Percentiles rank a stretch among this genome's conserved stretches.
Conservation (phyloP, 2,113 vertebrate species). For the Tricholaema leucomelas region DNA sequence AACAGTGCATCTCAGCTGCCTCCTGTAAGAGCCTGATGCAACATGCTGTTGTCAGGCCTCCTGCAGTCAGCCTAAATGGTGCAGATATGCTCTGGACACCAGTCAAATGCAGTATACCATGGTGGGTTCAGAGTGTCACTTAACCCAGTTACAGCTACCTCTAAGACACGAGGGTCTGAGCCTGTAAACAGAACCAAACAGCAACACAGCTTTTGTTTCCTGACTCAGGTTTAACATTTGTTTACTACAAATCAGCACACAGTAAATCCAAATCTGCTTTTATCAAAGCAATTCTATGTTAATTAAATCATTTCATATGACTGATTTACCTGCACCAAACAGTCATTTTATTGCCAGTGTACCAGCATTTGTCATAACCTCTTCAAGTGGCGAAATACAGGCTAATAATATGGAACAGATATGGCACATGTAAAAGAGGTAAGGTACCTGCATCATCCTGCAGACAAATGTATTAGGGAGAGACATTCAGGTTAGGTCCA, state of each 20-base stretch:
- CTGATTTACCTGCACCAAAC: constrained; percentile 46
- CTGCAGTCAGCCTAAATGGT: not conserved
- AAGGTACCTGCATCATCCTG: not conserved
- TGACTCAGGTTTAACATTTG: constrained; percentile 6
- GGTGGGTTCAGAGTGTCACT: not conserved
- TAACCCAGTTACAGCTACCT: not conserved
- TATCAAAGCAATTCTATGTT: constrained; percentile 32
- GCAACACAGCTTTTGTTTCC: constrained; percentile 19
- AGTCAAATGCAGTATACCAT: not conserved
- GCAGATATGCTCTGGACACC: not conserved
- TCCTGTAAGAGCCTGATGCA: accelerated
- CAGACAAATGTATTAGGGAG: not conserved
- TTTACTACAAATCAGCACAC: constrained; percentile 32
- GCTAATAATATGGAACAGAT: not conserved
- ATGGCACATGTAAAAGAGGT: not conserved
- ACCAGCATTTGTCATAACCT: constrained; percentile 12
- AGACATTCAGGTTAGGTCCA: not conserved
- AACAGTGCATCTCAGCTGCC: accelerated
- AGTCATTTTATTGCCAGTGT: constrained; percentile 15
- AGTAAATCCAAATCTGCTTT: constrained; percentile 48
- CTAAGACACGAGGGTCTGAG: not conserved
- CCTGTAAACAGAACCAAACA: not conserved
- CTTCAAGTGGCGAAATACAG: not conserved
- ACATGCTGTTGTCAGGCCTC: accelerated
- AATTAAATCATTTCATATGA: constrained; percentile 47